These are phyloP conservation scores for Myotis yumanensis DNA, from an alignment of 2,113 vertebrate species.

Conservation along the genomic window DNA sequence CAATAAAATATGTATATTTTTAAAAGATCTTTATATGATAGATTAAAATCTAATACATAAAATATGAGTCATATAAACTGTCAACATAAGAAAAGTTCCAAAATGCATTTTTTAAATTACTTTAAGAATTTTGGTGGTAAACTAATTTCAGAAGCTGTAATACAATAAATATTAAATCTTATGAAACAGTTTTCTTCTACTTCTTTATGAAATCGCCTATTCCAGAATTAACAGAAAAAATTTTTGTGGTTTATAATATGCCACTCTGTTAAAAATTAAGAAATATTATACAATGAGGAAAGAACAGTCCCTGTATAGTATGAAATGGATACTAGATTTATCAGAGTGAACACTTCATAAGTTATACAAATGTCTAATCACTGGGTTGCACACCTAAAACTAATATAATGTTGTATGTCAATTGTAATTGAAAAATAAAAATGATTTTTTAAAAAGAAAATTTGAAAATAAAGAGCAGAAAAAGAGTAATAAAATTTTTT, in stretches of 20 bases:
- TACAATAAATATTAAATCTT: not conserved
- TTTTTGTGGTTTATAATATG: not conserved
- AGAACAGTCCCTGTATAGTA: not conserved
- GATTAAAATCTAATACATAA: not conserved
- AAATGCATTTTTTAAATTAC: not conserved
- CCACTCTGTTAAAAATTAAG: not conserved
- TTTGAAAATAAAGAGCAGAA: not conserved
- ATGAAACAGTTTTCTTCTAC: not conserved
- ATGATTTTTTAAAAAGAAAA: not conserved
- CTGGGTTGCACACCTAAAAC: not conserved
- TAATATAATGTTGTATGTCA: not conserved
- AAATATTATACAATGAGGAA: not conserved
- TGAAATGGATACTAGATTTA: not conserved
- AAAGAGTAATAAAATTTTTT: not conserved
- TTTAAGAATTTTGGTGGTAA: constrained; percentile 1
- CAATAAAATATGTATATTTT: no score
- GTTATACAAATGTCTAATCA: not conserved
- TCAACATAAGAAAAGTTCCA: not conserved
- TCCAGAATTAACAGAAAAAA: not conserved
- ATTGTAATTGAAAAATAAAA: not conserved
- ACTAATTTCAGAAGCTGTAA: not conserved
- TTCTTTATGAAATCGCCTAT: constrained; percentile 4
- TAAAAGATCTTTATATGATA: not conserved
- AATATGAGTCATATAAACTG: not conserved
- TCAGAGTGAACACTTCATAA: not conserved